A percentile compares a stretch with the other conserved stretches of the same genome.
Conservation (phyloP, 2,113 vertebrate genomes). For the Cyphomyrus plagiostoma region DNA sequence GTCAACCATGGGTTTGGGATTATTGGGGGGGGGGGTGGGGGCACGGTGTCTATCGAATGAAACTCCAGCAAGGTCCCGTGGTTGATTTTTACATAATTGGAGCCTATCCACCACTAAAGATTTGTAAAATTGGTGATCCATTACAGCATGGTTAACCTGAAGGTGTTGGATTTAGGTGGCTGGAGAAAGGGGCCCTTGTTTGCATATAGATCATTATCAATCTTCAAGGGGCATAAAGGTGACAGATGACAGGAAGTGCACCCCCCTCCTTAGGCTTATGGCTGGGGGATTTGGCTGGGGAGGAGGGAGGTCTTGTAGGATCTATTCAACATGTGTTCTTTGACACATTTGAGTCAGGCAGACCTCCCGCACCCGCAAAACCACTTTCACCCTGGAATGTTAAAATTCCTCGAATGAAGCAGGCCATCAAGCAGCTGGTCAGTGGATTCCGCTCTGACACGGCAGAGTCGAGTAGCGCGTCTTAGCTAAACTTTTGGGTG, state of each 20-base stretch:
- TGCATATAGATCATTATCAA: neutral
- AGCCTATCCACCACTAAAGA: neutral
- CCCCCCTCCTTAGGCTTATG: neutral
- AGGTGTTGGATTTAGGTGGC: neutral
- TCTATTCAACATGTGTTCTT: neutral
- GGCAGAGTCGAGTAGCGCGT: neutral
- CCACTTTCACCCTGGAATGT: neutral
- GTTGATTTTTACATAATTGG: neutral
- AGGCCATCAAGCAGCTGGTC: neutral
- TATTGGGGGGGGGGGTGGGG: neutral
- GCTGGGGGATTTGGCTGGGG: neutral
- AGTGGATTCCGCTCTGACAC: neutral
- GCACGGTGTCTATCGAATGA: neutral
- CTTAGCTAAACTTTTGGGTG: neutral
- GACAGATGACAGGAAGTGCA: neutral
- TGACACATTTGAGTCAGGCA: neutral
- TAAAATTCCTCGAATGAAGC: neutral
- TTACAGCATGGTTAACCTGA: neutral
- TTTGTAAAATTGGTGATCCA: neutral
- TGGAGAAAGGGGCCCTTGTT: neutral
- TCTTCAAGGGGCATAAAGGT: neutral
- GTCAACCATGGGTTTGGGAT: neutral
- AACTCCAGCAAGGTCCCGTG: neutral
- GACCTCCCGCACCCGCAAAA: neutral
- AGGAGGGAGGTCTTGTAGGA: neutral